Conservation (phyloP, 2,888 invertebrate species). For the Pocota personata region DNA sequence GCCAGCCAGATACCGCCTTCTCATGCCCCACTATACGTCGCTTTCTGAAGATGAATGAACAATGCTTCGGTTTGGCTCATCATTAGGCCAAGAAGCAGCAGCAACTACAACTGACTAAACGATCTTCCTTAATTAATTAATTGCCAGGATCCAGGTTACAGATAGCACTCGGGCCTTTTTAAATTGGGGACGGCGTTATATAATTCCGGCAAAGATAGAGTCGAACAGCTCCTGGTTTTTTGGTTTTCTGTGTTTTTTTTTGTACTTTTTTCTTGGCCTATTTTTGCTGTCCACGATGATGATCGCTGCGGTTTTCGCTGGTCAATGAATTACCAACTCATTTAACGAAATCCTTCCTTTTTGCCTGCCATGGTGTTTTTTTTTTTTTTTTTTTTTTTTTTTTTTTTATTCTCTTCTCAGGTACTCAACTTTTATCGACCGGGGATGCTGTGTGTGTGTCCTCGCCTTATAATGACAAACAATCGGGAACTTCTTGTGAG, state of each 20-base stretch:
- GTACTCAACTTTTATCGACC: conserved; percentile 64
- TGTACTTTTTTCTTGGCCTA: conserved; percentile 60
- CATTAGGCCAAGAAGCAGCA: conserved; percentile 59
- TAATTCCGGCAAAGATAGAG: conserved; percentile 65
- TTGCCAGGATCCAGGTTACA: conserved; percentile 69
- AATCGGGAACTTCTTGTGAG: conserved; percentile 73
- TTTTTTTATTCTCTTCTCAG: conserved; percentile 32
- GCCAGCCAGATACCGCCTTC: conserved; percentile 50
- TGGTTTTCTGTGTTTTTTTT: conserved; percentile 59
- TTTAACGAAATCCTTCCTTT: conserved; percentile 59
- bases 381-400: neutral
- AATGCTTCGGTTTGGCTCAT: conserved; percentile 51
- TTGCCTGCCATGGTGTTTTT: neutral
- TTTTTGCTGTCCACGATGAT: conserved; percentile 65
- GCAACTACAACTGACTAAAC: conserved; percentile 70
- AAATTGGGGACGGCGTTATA: conserved; percentile 72
- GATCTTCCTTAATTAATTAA: conserved; percentile 74
- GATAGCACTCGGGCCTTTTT: conserved; percentile 71
- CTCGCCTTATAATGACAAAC: conserved; percentile 70
- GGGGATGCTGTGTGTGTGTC: conserved; percentile 68
- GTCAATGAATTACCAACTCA: conserved; percentile 73
- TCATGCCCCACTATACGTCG: neutral
- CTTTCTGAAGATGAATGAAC: conserved; percentile 61
- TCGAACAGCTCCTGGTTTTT: conserved; percentile 31
- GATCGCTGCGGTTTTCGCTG: conserved; percentile 54